Base-by-base conservation (phyloP, 2,113 vertebrate species). In the Tragulus kanchil region DNA sequence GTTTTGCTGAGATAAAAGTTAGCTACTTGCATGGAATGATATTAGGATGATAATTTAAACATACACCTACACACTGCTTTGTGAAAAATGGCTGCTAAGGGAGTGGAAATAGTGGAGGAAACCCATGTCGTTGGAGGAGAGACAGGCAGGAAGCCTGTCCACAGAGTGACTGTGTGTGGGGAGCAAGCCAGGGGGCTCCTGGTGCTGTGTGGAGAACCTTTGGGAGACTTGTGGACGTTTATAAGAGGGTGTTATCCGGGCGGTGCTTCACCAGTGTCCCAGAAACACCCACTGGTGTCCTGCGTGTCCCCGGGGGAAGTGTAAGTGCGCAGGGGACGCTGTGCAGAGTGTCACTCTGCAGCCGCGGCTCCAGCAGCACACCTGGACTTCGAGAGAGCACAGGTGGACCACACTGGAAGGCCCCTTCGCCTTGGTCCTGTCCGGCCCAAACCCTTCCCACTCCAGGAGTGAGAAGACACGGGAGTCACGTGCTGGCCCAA, bases 401-500 rank as follows among this genome's bases (percentile, higher is more conserved):
- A 65, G 2, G 75, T 19, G 48, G 67, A 26, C 8, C 7, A 59
- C 61, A 78, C 23, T 3, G 4, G 54, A 79, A 71, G 85, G 23
- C 14, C 23, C 6, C 75, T 19, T 28, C 16, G 42, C 54, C 12
- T 75, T 28, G 21, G n/a, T 31, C 78, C 17, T 56, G 28, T 14
- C 1, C 3, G 61, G 28, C 54, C 52, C 77, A 52, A 62, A 8
- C 1, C 9, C 26, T 52, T 23, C 56, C 59, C 45, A 36, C n/a
- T 10, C 15, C 36, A 56, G 0, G 12, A 65, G 14, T 36, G 4
- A 81, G 64, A 81, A 36, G 36, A 87, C 56, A 26, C 1, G 1
- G 19, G 48, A 0, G 0, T 56, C 56, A 28, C 61, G 42, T 0
- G 2, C 75, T 31, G 26, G 69, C 42, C 48, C 8, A 1, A 85